Base-by-base conservation (phyloP, 2,888 invertebrate genomes). In the Acrobasis repandana region DNA sequence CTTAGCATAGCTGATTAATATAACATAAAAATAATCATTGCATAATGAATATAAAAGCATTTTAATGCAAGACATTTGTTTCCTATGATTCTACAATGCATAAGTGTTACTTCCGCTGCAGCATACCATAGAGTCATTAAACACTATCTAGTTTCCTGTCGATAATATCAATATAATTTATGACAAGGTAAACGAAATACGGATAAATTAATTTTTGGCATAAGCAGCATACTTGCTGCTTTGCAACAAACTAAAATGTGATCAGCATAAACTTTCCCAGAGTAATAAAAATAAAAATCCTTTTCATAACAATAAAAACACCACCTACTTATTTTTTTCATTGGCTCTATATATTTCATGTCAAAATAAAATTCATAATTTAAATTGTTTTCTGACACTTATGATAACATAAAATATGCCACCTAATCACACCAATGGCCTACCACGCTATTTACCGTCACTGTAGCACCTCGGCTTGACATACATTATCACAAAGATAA, bases 361-460 rank as follows among this genome's bases (percentile, higher is more conserved):
- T 20, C 20, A 28, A 28, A 28, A 28, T 28, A 28, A n/a, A 28
- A 28, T 28, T 8, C 28, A 28, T 28, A 28, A 28, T 28, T 28
- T 28, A 4, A 28, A 28, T 28, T 28, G 28, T 28, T 20, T 20
- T 20, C 2, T 20, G 4, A 20, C 2, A 20, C 38, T 14, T 14
- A 43, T 43, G 43, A 43, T 14, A 43, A 51, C n/a, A 33, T 33
- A 3, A 51, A 36, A 36, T 38, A 38, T 38, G 36, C n/a, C n/a
- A n/a, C 43, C 50, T 62, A 62, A 64, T 64, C 63, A 56, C 50
- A 34, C 20, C 56, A 4, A 4, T 57, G 66, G 63, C 66, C 66
- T 65, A 67, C 59, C 62, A 65, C 34, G 43, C 33, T 54, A n/a
- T 47, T 28, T 51, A 18, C 9, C n/a, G 9, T n/a, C 15, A 8